phyloP scores from a whole-genome alignment of 2,113 vertebrate species.

The Chelonoidis abingdonii region DNA sequence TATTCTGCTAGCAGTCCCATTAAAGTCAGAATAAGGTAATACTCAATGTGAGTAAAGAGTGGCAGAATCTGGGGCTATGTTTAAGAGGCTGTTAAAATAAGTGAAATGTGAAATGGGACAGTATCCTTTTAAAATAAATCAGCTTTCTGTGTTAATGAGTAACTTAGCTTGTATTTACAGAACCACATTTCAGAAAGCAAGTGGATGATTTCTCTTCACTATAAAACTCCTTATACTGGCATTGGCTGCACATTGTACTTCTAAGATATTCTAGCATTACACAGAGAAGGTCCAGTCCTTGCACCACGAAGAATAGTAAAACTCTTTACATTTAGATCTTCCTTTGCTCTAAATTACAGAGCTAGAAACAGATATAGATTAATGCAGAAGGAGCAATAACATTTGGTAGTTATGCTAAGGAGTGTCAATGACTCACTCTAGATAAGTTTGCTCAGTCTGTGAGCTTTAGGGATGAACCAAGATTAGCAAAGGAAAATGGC shows the following conservation, averaged over 20 bases:
- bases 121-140: background rate
- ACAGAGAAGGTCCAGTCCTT: background rate
- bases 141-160: background rate
- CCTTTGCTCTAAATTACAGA: background rate
- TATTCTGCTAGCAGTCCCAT: background rate
- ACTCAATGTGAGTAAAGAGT: background rate
- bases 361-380: background rate
- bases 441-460: conserved; percentile 24
- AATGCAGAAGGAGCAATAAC: background rate
- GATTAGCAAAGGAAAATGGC: background rate
- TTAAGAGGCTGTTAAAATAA: background rate
- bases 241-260: background rate
- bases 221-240: fast-evolving
- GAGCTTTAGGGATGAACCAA: conserved; percentile 2
- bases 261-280: background rate
- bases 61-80: background rate
- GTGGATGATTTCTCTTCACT: background rate
- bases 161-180: background rate
- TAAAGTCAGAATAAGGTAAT: background rate
- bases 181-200: background rate
- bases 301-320: background rate
- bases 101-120: background rate
- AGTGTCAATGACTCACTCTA: background rate
- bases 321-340: background rate
- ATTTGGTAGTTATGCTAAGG: background rate